Percentiles rank a stretch among this genome's conserved stretches.
These are phyloP conservation scores for Carterocephalus palaemon DNA, from an alignment of 2,888 invertebrate genomes.

Conservation along the genomic window DNA sequence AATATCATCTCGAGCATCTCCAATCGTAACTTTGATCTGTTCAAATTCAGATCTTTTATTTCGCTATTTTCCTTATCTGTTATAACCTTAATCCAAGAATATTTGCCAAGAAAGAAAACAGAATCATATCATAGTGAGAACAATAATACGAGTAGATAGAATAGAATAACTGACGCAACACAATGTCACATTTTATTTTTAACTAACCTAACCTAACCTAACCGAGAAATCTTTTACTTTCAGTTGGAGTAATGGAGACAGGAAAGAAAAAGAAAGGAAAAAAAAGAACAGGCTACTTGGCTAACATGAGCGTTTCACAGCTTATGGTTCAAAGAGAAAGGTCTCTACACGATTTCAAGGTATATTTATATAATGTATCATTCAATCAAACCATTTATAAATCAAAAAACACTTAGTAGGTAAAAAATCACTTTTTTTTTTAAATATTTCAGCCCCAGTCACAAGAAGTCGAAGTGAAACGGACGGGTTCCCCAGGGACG, in stretches of 20 bases:
- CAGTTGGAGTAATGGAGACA: slow-evolving; percentile 62
- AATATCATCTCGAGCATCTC: no score
- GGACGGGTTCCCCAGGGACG: slow-evolving; percentile 50
- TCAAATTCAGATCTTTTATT: no score
- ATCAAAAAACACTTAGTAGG: background rate
- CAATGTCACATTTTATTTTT: no score
- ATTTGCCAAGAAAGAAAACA: no score
- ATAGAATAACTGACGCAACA: no score
- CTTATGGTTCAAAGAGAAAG: slow-evolving; percentile 82
- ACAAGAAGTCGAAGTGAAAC: slow-evolving; percentile 54
- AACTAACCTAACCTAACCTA: background rate
- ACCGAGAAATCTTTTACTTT: background rate
- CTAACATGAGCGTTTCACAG: slow-evolving; percentile 82
- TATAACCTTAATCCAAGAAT: no score
- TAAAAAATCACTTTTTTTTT: background rate
- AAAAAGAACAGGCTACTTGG: slow-evolving; percentile 78
- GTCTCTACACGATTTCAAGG: slow-evolving; percentile 74
- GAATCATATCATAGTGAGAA: no score
- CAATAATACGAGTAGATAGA: no score
- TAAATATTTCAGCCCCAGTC: slow-evolving; percentile 28
- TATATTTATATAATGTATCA: slow-evolving; percentile 36
- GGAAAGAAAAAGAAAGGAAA: slow-evolving; percentile 82
- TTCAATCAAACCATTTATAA: background rate
- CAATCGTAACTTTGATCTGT: no score
- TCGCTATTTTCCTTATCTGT: no score